A percentile compares a stretch with the other conserved stretches of the same genome.
Conservation (phyloP, 2,888 invertebrate genomes). For the Corbicula japonica region DNA sequence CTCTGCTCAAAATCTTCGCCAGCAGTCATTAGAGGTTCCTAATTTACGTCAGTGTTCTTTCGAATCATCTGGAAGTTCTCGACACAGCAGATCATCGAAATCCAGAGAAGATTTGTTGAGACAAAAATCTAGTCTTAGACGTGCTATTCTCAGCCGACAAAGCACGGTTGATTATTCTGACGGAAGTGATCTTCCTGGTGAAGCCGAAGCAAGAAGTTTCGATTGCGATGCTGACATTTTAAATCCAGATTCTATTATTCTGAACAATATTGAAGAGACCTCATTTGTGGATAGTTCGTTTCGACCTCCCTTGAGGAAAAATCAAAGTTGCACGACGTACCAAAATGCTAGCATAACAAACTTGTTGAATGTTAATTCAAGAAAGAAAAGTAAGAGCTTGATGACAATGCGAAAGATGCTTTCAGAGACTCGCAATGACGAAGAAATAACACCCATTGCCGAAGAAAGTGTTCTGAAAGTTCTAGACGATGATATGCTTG, state of each 20-base stretch:
- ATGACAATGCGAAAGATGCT: constrained; percentile 61
- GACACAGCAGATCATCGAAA: constrained; percentile 37
- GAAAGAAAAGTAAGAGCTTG: constrained; percentile 73
- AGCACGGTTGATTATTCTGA: constrained; percentile 57
- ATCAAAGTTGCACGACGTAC: constrained; percentile 40
- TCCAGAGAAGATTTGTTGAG: constrained; percentile 51
- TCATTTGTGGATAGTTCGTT: constrained; percentile 40
- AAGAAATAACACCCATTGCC: constrained; percentile 57
- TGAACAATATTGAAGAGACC: constrained; percentile 42
- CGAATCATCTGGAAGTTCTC: constrained; percentile 45
- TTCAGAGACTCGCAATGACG: constrained; percentile 48
- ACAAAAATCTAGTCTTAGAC: constrained; percentile 42
- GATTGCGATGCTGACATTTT: constrained; percentile 46
- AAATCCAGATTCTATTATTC: constrained; percentile 36
- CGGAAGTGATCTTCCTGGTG: constrained; percentile 43
- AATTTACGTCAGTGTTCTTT: constrained; percentile 47
- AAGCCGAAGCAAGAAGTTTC: constrained; percentile 44
- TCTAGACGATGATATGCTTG: constrained; percentile 74
- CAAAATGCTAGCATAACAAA: constrained; percentile 62
- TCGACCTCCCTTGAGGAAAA: constrained; percentile 17
- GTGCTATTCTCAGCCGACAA: constrained; percentile 54
- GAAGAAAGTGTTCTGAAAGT: constrained; percentile 62
- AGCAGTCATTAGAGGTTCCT: constrained; percentile 41
- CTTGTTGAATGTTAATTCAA: constrained; percentile 40
- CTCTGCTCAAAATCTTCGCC: constrained; percentile 4